Conservation (phyloP, 2,113 vertebrate genomes). For the Vidua macroura region DNA sequence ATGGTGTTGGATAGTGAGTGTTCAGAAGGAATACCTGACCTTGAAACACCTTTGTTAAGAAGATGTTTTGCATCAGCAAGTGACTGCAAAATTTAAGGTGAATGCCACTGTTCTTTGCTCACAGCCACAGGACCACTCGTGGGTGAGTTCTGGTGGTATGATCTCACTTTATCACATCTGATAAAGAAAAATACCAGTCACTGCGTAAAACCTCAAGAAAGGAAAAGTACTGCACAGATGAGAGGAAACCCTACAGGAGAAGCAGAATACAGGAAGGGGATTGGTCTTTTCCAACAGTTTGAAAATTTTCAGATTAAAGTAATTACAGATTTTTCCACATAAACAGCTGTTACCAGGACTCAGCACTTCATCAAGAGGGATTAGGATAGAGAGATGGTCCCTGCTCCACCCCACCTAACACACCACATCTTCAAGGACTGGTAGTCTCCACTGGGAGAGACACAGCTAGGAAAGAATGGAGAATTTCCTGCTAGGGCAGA, state of each 20-base stretch:
- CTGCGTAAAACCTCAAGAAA: rapidly evolving
- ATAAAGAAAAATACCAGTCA: not conserved
- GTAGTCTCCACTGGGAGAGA: not conserved
- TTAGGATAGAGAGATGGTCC: not conserved
- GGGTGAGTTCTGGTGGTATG: not conserved
- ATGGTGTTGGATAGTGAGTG: not conserved
- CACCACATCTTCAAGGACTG: not conserved
- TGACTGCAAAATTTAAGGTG: not conserved
- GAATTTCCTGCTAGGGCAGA: not conserved
- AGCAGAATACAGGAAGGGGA: not conserved
- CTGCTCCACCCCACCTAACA: not conserved
- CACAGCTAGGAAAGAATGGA: not conserved
- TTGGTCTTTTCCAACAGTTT: not conserved
- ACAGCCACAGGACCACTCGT: not conserved
- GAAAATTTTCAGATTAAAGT: not conserved
- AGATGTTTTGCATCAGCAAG: not conserved
- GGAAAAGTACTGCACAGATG: not conserved
- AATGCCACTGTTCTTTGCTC: rapidly evolving
- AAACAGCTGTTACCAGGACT: not conserved
- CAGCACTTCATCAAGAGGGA: not conserved
- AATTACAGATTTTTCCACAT: not conserved
- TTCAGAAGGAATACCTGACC: not conserved
- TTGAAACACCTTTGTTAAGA: not conserved
- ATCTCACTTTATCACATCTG: not conserved
- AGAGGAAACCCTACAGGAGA: not conserved